Base-by-base conservation (phyloP, 2,113 vertebrate species). In the Caranx melampygus region DNA sequence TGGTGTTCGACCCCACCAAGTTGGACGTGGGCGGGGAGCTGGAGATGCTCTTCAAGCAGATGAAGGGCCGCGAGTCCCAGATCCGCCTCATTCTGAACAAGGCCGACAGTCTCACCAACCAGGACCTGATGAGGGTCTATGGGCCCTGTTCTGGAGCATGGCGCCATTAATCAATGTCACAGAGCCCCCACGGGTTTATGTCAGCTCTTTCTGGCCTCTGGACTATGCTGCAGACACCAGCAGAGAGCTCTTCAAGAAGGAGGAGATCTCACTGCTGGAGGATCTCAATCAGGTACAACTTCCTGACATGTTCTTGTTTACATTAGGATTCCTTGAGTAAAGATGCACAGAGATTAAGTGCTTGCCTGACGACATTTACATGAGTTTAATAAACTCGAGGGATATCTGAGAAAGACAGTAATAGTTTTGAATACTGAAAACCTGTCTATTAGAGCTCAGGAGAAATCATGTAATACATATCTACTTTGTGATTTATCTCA, bases 1-100 rank as follows among this genome's bases (percentile, higher is more conserved):
- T 99, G 18, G 97, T 98, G 84, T 99, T 99, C 44, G 98, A 99
- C 89, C 98, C 98, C 40, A 99, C 98, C 0, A 99, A 99, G 91
- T 90, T 99, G 89, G 98, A 99, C 0, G 98, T 99, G 71, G 98
- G 98, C 15, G 95, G 97, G 57, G 98, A 99, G 91, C 90, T 99
- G 81, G 98, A 99, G 94, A 97, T 96, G 95, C 96, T 99, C 45
- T 99, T 99, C 87, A 95, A 92, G 4, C 98, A 98, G 87, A 93
- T 99, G 92, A 99, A 99, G 91, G 98, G 98, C 14, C 96, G 98
- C 0, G 98, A 99, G 88, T 99, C 98, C 62, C 98, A 99, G 92
- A 99, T 99, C 78, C 96, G 98, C 73, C 98, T 99, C 83, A 99
- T 99, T 86, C 87, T 99, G 81, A 99, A 99, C 95, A 99, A 99